Percentiles rank a stretch among this genome's conserved stretches.
Conservation (phyloP, 2,797 vertebrate species). For the Tragelaphus eurycerus region DNA sequence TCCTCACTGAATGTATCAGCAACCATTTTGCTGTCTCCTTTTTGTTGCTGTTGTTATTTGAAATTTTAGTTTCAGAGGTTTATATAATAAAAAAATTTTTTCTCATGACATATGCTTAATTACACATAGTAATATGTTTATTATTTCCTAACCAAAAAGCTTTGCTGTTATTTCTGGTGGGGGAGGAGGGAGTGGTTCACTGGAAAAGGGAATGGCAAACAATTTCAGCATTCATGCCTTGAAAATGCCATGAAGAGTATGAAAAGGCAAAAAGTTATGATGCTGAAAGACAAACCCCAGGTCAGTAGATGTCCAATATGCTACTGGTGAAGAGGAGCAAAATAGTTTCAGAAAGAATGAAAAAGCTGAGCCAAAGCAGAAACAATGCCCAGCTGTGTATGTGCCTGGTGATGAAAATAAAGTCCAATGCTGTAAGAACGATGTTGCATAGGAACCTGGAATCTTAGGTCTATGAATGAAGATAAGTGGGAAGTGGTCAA, state of each 20-base stretch:
- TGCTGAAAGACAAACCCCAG: background rate
- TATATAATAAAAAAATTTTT: background rate
- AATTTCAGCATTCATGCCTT: background rate
- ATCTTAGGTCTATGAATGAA: background rate
- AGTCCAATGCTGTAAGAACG: background rate
- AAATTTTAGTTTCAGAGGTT: background rate
- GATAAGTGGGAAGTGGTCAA: background rate
- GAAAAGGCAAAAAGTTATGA: background rate
- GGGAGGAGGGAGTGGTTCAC: fast-evolving
- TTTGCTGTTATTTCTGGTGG: background rate
- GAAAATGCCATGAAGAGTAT: background rate
- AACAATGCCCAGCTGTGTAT: background rate
- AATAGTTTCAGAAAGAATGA: background rate
- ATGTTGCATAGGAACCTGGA: background rate
- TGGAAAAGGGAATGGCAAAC: background rate
- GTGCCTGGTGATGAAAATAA: background rate
- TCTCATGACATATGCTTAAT: background rate
- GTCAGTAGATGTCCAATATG: background rate
- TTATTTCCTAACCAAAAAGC: background rate
- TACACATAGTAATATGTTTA: background rate
- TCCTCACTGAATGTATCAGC: background rate
- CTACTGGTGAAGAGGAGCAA: background rate
- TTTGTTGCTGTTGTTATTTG: background rate
- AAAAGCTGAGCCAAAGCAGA: background rate
- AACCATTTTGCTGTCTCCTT: background rate